Evolutionary conservation across 2,797 vertebrate species (phyloP).

Genomic region (Avahi laniger): DNA sequence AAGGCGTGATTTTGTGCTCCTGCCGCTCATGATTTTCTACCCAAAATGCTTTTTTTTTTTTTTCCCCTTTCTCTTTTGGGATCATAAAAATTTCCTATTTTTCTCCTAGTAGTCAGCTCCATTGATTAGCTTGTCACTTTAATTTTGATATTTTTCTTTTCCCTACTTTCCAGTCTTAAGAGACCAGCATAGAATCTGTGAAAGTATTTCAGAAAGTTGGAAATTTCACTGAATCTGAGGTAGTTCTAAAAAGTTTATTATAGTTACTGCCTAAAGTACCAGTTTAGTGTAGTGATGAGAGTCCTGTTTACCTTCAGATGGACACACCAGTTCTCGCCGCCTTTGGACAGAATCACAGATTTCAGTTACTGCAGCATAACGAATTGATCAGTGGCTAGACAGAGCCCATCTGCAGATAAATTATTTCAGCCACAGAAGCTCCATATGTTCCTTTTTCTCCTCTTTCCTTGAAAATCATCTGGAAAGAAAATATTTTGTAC

Average conservation of each 20-base stretch:
- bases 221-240: neutral
- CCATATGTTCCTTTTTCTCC: neutral
- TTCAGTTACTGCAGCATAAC: neutral
- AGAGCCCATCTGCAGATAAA: neutral
- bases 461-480: slow-evolving; percentile 20
- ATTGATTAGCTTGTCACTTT: neutral
- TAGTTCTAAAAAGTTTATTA: neutral
- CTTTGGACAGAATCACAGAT: neutral
- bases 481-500: slow-evolving; percentile 8
- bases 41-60: neutral
- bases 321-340: neutral
- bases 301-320: neutral
- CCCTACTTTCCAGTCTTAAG: neutral
- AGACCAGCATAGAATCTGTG: neutral
- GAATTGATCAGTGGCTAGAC: neutral
- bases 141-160: slow-evolving; percentile 44
- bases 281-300: neutral
- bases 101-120: neutral
- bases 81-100: neutral
- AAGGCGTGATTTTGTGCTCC: neutral
- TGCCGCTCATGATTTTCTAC: neutral
- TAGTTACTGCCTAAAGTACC: neutral
- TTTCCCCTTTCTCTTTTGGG: neutral
- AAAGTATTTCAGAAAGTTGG: slow-evolving; percentile 29
- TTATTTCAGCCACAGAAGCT: neutral